Evolutionary conservation across 2,113 vertebrate genomes (phyloP), one percentile per base, ranked within the genome.

Genomic region (Psilopsiagon aurifrons): DNA sequence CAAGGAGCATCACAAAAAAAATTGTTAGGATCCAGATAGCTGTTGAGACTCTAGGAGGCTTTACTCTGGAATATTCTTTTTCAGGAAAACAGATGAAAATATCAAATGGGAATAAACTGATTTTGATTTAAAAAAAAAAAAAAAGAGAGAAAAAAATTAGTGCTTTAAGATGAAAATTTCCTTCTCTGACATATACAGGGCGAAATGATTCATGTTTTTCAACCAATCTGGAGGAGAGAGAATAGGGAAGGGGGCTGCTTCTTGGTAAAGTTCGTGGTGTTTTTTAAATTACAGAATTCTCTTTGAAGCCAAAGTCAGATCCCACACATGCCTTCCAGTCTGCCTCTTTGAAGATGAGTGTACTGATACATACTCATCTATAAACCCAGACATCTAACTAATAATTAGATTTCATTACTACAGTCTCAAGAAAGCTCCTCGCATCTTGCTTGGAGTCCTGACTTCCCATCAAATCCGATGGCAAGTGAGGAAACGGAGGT

Each of bases 301-400:
- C 69, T 78, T 82, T 74, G 84, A 94, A 94, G 86, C 46, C 55
- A 10, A 81, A 59, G n/a, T 74, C 39, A 78, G 73, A 86, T 91
- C 73, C 62, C 90, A 93, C 66, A 88, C 60, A 13, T 86, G 79
- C 71, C 85, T 95, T 85, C 73, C 83, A 75, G 86, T n/a, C 94
- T 91, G 83, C 79, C 46, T 41, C 54, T 67, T 78, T 24, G 17
- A 31, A 43, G 77, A 91, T 54, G 64, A 70, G 60, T 44, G 37
- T 47, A 2, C 69, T 35, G 55, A 60, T 82, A 62, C 43, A 31
- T 52, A 64, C 47, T 62, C 88, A 22, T 13, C 33, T 7, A 20
- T 5, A 52, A 86, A 62, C 25, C 43, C 80, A 94, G 83, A 37
- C 69, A 22, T 19, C 86, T 52, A 82, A 78, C 77, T 86, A 64